Evolutionary conservation across 2,113 vertebrate species (phyloP), one percentile per base, ranked within the genome.

Genomic region (Onychorhynchus coronatus): DNA sequence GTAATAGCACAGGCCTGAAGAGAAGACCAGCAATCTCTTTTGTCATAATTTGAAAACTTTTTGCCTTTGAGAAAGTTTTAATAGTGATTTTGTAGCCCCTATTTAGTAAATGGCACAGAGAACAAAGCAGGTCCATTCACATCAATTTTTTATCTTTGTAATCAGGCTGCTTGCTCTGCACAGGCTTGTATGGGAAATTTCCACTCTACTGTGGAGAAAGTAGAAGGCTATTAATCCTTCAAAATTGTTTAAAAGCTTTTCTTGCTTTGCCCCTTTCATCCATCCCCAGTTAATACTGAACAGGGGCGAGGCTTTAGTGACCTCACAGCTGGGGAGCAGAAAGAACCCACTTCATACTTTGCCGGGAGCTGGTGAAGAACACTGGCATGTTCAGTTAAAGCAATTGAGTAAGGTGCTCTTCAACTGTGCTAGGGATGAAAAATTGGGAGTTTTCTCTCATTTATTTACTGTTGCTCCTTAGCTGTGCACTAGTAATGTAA

Each of bases 41-140:
- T 39, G 30, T 33, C 79, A 42, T 89, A 93, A 91, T 94, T 76
- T 82, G 46, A 79, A 94, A 93, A 66, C 46, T 75, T 94, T 75
- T 46, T 93, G 66, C 46, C 89, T 79, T 95, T 89, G 58, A 78
- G 53, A 72, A 92, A 72, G 55, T 92, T 92, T 80, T 47, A 8
- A 47, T 47, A 58, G 52, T 68, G 6, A 59, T 87, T 95, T 94
- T 72, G 6, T 89, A 78, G 78, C 31, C 89, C 37, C 6, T 72
- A 56, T 33, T 91, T 85, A 88, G 85, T 89, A 72, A 66, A 82
- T 62, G 50, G 23, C 28, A 25, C 1, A 1, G 41, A 89, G 76
- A 91, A 75, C 56, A 94, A 95, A 94, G 89, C 11, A 16, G 7
- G 24, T 81, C 77, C 24, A 2, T 91, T 92, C 14, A 52, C 84